phyloP scores from a whole-genome alignment of 2,797 vertebrate species.

The Rallus crepitans region DNA sequence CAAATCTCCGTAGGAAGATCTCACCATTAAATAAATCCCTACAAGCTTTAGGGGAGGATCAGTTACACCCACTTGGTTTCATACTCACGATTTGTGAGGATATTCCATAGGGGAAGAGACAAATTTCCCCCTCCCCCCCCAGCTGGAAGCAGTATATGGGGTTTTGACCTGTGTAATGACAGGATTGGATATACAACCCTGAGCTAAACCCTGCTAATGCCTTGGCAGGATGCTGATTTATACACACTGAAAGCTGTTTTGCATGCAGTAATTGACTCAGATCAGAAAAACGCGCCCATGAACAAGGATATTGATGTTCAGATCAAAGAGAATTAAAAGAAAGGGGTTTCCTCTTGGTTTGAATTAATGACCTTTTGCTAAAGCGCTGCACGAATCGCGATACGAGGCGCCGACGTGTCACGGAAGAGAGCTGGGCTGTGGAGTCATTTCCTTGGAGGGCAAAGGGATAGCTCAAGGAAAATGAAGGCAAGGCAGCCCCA shows the following conservation, averaged over 20 bases:
- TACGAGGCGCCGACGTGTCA: rapidly evolving
- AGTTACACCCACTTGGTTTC: neutral
- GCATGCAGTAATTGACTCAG: neutral
- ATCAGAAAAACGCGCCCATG: neutral
- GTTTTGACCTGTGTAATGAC: neutral
- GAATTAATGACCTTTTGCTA: neutral
- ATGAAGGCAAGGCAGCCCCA: neutral
- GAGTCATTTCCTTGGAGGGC: neutral
- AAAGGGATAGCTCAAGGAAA: neutral
- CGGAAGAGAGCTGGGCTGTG: neutral
- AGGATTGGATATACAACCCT: neutral
- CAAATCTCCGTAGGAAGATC: neutral
- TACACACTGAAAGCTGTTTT: neutral
- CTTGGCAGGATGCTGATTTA: neutral
- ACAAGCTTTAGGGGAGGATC: neutral
- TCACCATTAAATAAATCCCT: neutral
- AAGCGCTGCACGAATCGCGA: rapidly evolving
- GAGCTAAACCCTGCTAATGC: neutral
- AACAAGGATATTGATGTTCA: neutral
- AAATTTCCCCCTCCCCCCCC: neutral
- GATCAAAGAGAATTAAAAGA: neutral
- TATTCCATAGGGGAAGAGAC: neutral
- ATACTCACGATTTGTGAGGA: neutral
- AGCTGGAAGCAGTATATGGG: neutral
- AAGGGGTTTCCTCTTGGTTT: neutral